Evolutionary conservation across 2,113 vertebrate genomes (phyloP).

Genomic region (Anolis sagrei): DNA sequence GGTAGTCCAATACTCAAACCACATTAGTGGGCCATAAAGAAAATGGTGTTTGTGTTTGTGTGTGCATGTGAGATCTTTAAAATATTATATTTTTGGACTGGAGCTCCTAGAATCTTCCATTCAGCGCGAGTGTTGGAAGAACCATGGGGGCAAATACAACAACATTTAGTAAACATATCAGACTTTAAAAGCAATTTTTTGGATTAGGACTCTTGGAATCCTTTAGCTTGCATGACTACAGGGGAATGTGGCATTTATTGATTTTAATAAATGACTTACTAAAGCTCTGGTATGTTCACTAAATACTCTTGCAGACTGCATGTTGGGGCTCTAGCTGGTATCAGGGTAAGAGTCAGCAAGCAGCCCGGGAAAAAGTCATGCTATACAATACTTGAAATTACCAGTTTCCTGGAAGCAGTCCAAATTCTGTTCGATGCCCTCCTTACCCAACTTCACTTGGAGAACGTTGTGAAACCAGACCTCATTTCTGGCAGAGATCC

Average conservation of each 20-base stretch:
- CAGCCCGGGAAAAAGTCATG: background rate
- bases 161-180: no score
- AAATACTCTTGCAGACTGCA: background rate
- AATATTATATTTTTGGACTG: no score
- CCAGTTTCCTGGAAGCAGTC: background rate
- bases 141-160: no score
- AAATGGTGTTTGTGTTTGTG: background rate
- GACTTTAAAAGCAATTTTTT: no score
- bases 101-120: no score
- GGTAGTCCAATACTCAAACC: no score
- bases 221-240: no score
- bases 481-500: background rate
- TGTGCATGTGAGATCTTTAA: background rate
- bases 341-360: background rate
- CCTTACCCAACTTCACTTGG: background rate
- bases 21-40: no score
- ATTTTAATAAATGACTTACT: no score
- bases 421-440: background rate
- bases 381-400: background rate
- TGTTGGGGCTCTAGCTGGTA: background rate
- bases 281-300: background rate
- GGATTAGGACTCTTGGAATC: no score
- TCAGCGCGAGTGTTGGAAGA: no score
- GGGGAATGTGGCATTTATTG: no score
- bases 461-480: background rate